A percentile compares a stretch with the other conserved stretches of the same genome.
phyloP scores from a whole-genome alignment of 2,113 vertebrate genomes.

The Mugil cephalus region DNA sequence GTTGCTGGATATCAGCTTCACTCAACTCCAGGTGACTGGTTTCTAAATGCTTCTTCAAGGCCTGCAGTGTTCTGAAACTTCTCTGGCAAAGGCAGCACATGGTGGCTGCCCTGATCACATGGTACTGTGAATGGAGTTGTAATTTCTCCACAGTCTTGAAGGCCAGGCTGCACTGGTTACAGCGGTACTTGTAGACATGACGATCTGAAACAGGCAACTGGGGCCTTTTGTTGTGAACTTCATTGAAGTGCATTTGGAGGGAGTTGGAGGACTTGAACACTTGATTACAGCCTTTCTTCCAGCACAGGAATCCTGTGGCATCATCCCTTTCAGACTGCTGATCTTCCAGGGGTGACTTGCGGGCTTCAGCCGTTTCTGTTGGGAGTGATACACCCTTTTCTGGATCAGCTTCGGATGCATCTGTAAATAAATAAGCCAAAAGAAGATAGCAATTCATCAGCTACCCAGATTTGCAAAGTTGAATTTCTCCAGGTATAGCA shows the following conservation, averaged over 20 bases:
- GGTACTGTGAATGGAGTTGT: conserved; percentile 98
- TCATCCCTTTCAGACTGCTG: conserved; percentile 89
- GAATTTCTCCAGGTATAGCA: conserved; percentile 15
- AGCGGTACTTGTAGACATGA: conserved; percentile 98
- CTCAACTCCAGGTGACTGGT: conserved; percentile 97
- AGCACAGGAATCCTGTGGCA: conserved; percentile 92
- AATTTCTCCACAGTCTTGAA: conserved; percentile 99
- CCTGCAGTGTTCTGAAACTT: conserved; percentile 97
- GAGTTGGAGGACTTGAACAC: conserved; percentile 95
- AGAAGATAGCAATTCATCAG: conserved; percentile 16
- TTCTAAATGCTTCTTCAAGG: conserved; percentile 97
- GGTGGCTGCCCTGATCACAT: conserved; percentile 96
- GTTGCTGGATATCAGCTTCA: conserved; percentile 97
- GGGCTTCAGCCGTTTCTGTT: conserved; percentile 85
- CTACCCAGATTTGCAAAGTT: not conserved
- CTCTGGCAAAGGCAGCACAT: conserved; percentile 99
- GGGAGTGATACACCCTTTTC: conserved; percentile 87
- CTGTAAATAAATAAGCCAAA: conserved; percentile 60
- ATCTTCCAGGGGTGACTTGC: conserved; percentile 87
- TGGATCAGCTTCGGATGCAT: conserved; percentile 87
- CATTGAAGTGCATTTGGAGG: conserved; percentile 97
- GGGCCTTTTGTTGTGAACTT: conserved; percentile 95
- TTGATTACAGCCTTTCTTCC: conserved; percentile 99
- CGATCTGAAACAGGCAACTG: conserved; percentile 97
- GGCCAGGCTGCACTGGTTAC: conserved; percentile 97